Evolutionary conservation across 1,140 invertebrate genomes (phyloP).

Genomic region (Metopolophium dirhodum): DNA sequence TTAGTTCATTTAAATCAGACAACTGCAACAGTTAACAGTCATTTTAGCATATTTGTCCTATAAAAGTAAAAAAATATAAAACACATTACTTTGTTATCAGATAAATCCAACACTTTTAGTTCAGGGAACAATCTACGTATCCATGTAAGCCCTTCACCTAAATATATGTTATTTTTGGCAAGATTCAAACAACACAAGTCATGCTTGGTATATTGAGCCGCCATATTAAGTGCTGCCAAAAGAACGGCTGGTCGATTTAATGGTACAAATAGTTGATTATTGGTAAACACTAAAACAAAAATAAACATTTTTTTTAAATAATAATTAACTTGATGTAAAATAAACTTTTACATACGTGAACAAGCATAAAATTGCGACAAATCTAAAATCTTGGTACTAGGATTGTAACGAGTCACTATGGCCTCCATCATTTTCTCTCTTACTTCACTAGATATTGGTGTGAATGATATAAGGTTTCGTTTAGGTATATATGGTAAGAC

Average conservation of each 20-base stretch:
- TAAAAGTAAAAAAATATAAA: not conserved
- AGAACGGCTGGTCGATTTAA: slow-evolving; percentile 49
- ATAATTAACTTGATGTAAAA: not conserved
- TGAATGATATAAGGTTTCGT: not conserved
- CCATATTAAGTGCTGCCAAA: slow-evolving; percentile 37
- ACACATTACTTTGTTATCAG: slow-evolving; percentile 23
- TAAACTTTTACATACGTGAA: not conserved
- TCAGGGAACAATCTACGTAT: slow-evolving; percentile 54
- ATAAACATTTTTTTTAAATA: not conserved
- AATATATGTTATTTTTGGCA: slow-evolving; percentile 24
- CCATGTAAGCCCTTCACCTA: slow-evolving; percentile 49
- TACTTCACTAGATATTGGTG: slow-evolving; percentile 24
- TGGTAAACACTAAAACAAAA: slow-evolving; percentile 27
- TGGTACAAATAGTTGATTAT: slow-evolving; percentile 50
- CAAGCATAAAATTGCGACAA: slow-evolving; percentile 21
- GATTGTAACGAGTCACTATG: slow-evolving; percentile 2
- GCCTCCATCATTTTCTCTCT: slow-evolving; percentile 29
- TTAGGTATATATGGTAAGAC: not conserved
- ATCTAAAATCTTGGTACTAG: slow-evolving; percentile 29
- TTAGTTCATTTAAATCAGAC: slow-evolving; percentile 19
- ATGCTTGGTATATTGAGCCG: slow-evolving; percentile 45
- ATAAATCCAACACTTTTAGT: slow-evolving; percentile 23
- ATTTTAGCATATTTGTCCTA: not conserved
- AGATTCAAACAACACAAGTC: slow-evolving; percentile 28
- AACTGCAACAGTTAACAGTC: slow-evolving; percentile 3